A percentile compares a stretch with the other conserved stretches of the same genome.
Conservation (phyloP, 2,797 vertebrate genomes). For the Eupleurogrammus muticus region DNA sequence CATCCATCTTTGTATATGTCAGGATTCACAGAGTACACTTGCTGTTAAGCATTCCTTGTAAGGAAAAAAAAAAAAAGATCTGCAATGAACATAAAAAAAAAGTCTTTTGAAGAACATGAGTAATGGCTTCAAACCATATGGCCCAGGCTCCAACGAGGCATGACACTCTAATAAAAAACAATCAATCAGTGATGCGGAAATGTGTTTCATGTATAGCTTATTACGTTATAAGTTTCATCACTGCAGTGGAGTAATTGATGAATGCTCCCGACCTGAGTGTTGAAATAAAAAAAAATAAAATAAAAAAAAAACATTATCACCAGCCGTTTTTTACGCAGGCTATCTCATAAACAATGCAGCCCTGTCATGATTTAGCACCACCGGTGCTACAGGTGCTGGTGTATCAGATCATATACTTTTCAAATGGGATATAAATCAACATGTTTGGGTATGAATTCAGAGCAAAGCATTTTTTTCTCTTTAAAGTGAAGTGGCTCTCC, state of each 20-base stretch:
- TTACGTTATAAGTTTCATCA: conserved; percentile 26
- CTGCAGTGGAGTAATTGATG: conserved; percentile 30
- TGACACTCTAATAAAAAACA: conserved; percentile 25
- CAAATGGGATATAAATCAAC: conserved; percentile 38
- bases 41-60: conserved; percentile 28
- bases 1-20: conserved; percentile 69
- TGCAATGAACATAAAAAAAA: conserved; percentile 16
- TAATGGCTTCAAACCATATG: conserved; percentile 28
- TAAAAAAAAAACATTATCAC: conserved; percentile 54
- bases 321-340: conserved; percentile 46
- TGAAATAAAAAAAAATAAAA: conserved; percentile 64
- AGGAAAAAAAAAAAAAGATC: conserved; percentile 7
- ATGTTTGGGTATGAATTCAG: conserved; percentile 13
- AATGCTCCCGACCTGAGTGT: conserved; percentile 24
- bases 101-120: conserved; percentile 34
- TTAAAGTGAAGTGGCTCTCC: neutral
- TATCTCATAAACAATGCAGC: conserved; percentile 44
- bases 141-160: conserved; percentile 26
- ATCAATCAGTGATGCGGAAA: conserved; percentile 31
- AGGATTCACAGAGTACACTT: conserved; percentile 41
- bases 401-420: conserved; percentile 33
- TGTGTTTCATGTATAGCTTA: conserved; percentile 22
- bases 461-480: neutral
- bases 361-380: conserved; percentile 36
- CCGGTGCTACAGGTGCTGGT: conserved; percentile 31